Evolutionary conservation across 2,113 vertebrate species (phyloP).

Genomic region (Heterocephalus glaber): DNA sequence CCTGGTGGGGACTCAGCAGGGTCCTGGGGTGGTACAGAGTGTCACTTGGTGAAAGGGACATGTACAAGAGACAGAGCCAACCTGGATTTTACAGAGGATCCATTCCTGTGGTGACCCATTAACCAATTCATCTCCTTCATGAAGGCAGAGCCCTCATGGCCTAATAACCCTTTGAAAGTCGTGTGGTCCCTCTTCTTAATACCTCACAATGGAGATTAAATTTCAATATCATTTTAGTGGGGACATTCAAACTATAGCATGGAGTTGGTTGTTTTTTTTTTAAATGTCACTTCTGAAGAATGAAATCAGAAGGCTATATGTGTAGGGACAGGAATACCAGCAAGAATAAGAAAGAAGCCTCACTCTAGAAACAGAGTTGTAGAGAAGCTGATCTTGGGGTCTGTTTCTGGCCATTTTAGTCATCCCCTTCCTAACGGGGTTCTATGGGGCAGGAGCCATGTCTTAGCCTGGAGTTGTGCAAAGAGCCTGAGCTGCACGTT

Average conservation of each 20-base stretch:
- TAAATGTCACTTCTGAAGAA: not conserved
- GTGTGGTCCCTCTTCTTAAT: not conserved
- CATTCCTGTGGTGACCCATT: not conserved
- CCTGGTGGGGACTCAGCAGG: not conserved
- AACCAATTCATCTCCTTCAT: too few species aligned
- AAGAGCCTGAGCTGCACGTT: not conserved
- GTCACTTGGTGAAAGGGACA: not conserved
- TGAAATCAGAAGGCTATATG: not conserved
- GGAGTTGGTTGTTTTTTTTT: not conserved
- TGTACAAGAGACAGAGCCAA: not conserved
- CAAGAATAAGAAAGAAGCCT: not conserved
- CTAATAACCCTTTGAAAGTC: not conserved
- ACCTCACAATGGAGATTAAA: not conserved
- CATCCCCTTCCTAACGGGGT: not conserved
- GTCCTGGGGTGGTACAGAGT: not conserved
- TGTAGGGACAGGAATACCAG: not conserved
- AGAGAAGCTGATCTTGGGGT: not conserved
- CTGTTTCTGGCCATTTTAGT: not conserved
- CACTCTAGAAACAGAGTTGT: too few species aligned
- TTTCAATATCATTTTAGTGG: not conserved
- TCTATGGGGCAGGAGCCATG: not conserved
- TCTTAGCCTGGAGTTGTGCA: not conserved
- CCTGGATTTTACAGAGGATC: not conserved
- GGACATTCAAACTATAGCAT: not conserved
- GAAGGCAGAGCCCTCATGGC: not conserved